Evolutionary conservation across 2,888 invertebrate species (phyloP), one percentile per base, ranked within the genome.

Genomic region (Brachynemurus nebulosus): DNA sequence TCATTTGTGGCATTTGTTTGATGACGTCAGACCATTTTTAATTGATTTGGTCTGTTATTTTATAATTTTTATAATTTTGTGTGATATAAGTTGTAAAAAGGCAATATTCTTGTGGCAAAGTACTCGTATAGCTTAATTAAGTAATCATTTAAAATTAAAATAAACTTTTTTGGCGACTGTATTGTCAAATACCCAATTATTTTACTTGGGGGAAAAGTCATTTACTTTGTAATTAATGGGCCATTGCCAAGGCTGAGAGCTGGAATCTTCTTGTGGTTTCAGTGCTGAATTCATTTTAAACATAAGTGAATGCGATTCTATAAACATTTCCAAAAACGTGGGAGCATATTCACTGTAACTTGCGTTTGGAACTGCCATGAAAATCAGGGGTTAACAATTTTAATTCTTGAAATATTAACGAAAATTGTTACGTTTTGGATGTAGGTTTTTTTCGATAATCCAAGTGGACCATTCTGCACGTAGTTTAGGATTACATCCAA

Each of bases 161-260:
- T n/a, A n/a, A n/a, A n/a, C n/a, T n/a, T n/a, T n/a, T n/a, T n/a
- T n/a, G n/a, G n/a, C n/a, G n/a, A n/a, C n/a, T n/a, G n/a, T n/a
- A 7, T 7, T 23, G 7, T 23, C 9, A 23, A 23, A 7, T 23
- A 23, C 23, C 12, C 20, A 18, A 16, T 11, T 12, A 43, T 39
- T 38, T 21, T 47, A 39, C 34, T 42, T n/a, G n/a, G n/a, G n/a
- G n/a, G n/a, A n/a, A n/a, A n/a, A n/a, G 40, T 12, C 8, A 45
- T 54, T 50, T 70, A 91, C 93, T 67, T 85, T 76, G 57, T 89
- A 90, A 64, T 95, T 91, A 51, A 96, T 83, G 1, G 95, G 95
- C 96, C 96, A 96, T 61, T 95, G 93, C 95, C 95, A 96, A 0
- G 96, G 96, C 54, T 86, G 78, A 2, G 93, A 95, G 1, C 92